These are phyloP conservation scores for Saxicola maurus DNA, from an alignment of 2,797 vertebrate species.

Conservation along the genomic window DNA sequence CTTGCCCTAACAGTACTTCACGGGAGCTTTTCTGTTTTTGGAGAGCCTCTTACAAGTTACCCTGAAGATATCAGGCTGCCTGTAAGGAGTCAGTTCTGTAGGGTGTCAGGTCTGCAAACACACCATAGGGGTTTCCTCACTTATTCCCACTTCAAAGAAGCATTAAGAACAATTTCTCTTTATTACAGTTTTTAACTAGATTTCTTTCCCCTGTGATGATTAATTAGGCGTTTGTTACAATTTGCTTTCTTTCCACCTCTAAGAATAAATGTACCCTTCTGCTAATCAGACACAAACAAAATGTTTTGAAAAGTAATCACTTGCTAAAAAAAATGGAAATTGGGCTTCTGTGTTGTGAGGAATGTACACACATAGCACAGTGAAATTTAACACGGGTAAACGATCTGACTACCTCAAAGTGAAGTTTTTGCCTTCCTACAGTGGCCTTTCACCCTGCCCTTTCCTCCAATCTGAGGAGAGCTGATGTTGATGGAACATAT, in stretches of 20 bases:
- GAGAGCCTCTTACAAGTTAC: background rate
- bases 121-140: constrained; percentile 64
- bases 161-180: constrained; percentile 68
- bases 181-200: constrained; percentile 66
- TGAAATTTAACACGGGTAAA: constrained; percentile 83
- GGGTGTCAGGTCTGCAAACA: constrained; percentile 61
- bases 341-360: constrained; percentile 78
- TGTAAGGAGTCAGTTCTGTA: constrained; percentile 35
- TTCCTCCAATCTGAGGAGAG: constrained; percentile 89
- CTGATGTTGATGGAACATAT: constrained; percentile 96
- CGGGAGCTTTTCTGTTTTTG: background rate
- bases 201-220: constrained; percentile 63
- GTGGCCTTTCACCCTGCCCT: constrained; percentile 94
- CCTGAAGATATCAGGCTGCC: constrained; percentile 23
- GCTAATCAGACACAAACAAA: constrained; percentile 73
- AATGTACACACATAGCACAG: constrained; percentile 73
- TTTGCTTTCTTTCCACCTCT: constrained; percentile 58
- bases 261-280: constrained; percentile 63
- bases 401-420: constrained; percentile 82
- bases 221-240: constrained; percentile 67
- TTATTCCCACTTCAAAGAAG: constrained; percentile 72
- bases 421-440: constrained; percentile 85
- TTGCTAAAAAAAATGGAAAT: constrained; percentile 75
- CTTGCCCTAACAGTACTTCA: background rate
- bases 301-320: constrained; percentile 81